phyloP scores from a whole-genome alignment of 2,888 invertebrate genomes.

The Cheilosia variabilis region DNA sequence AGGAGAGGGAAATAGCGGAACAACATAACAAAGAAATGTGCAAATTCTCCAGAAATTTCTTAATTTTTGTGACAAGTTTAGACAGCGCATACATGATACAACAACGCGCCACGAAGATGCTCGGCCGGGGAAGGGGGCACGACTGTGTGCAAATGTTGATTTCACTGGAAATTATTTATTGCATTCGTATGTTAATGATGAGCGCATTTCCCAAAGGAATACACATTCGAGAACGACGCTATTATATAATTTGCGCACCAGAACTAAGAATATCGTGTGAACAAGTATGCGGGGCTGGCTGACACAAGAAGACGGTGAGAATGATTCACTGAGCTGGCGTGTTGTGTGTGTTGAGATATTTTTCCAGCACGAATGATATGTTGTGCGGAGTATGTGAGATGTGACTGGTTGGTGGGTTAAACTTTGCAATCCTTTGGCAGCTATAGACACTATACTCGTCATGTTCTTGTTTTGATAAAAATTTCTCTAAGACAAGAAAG shows the following conservation, averaged over 20 bases:
- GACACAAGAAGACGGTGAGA: constrained; percentile 3
- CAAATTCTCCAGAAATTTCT: constrained; percentile 48
- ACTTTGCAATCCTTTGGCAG: constrained; percentile 38
- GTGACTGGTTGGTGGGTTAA: constrained; percentile 29
- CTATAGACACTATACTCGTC: not conserved
- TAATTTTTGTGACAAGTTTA: constrained; percentile 67
- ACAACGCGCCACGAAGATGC: not conserved
- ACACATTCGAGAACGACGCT: constrained; percentile 42
- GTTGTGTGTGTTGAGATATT: constrained; percentile 5
- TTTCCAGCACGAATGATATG: constrained; percentile 18
- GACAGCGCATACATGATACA: constrained; percentile 23
- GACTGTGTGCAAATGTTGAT: constrained; percentile 57
- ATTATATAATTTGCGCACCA: constrained; percentile 51
- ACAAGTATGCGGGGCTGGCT: constrained; percentile 12
- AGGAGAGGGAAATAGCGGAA: constrained; percentile 13
- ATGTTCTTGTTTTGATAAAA: constrained; percentile 36
- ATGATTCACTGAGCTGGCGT: not conserved
- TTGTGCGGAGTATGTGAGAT: not conserved
- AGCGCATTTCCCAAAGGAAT: constrained; percentile 64
- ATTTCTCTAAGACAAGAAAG: not conserved
- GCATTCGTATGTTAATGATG: constrained; percentile 74
- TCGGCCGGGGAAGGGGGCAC: not conserved
- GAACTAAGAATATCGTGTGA: constrained; percentile 27
- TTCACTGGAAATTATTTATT: constrained; percentile 72
- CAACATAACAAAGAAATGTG: constrained; percentile 53